Conservation (phyloP, 2,888 invertebrate genomes). For the Serrognathus titanus region DNA sequence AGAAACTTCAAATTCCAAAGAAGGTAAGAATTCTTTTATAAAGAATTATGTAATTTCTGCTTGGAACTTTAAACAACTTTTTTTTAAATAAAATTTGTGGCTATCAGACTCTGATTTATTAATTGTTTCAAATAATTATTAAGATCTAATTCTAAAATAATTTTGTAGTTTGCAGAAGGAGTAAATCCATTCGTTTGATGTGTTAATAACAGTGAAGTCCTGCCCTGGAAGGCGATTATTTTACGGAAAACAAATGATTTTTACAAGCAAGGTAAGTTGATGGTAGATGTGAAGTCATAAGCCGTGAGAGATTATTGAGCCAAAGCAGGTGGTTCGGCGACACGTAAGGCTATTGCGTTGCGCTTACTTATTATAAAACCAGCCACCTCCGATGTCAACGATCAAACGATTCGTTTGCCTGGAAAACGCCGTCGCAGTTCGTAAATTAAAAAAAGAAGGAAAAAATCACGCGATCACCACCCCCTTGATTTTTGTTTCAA, state of each 20-base stretch:
- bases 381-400: constrained; percentile 29
- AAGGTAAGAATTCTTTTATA: no score
- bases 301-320: constrained; percentile 47
- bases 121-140: no score
- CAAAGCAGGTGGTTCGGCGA: constrained; percentile 40
- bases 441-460: neutral
- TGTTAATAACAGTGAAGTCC: neutral
- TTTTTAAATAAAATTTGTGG: no score
- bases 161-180: no score
- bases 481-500: neutral
- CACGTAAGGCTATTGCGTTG: constrained; percentile 35
- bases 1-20: no score
- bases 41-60: no score
- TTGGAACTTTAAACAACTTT: no score
- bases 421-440: neutral
- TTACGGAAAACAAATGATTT: constrained; percentile 28
- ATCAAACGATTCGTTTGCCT: constrained; percentile 19
- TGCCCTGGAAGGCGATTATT: constrained; percentile 15
- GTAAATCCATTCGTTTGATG: no score
- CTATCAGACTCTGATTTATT: no score
- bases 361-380: constrained; percentile 31
- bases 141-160: no score
- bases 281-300: constrained; percentile 39
- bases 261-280: constrained; percentile 20
- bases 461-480: neutral